Evolutionary conservation across 1,140 invertebrate species (phyloP), one percentile per base, ranked within the genome.

Genomic region (Ceratitis capitata): DNA sequence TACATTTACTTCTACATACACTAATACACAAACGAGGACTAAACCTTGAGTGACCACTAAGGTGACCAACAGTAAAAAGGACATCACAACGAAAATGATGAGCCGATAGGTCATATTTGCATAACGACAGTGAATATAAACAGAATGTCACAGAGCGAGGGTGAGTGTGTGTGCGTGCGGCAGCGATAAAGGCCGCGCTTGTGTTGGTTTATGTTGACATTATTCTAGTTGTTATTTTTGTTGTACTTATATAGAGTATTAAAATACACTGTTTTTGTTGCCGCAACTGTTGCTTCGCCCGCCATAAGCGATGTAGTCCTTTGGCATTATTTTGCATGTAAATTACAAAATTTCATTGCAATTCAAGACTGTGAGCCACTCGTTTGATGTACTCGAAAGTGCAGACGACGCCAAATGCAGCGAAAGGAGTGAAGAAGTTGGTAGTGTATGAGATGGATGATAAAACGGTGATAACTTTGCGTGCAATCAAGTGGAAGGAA

Each of bases 281-380:
- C 23, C 19, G 3, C 5, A 78, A 7, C 42, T 78, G 42, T 78
- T 78, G 69, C 69, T 42, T n/a, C 45, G 69, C 42, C 10, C 19
- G 9, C 69, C 39, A n/a, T 16, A 32, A 9, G 69, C 32, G 39
- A 19, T 35, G 23, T 6, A 19, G n/a, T 12, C n/a, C 69, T 78
- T 78, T 78, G 39, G 69, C 19, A 78, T 78, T 45, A 45, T 47
- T 78, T 78, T 78, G 69, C 69, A 78, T 78, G 16, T 78, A 78
- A 78, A 78, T 78, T 78, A 39, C 39, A 45, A 78, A 78, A 78
- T 78, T 78, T 78, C 69, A 78, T 45, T 78, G 39, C 69, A 78
- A 78, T 78, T 78, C 39, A 78, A 35, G 61, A 78, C 32, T 23
- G n/a, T n/a, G 39, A 32, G n/a, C 2, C 39, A 78, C 45, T 78